Base-by-base conservation (phyloP, 2,797 vertebrate species). In the Pseudotriccus pelzelni region DNA sequence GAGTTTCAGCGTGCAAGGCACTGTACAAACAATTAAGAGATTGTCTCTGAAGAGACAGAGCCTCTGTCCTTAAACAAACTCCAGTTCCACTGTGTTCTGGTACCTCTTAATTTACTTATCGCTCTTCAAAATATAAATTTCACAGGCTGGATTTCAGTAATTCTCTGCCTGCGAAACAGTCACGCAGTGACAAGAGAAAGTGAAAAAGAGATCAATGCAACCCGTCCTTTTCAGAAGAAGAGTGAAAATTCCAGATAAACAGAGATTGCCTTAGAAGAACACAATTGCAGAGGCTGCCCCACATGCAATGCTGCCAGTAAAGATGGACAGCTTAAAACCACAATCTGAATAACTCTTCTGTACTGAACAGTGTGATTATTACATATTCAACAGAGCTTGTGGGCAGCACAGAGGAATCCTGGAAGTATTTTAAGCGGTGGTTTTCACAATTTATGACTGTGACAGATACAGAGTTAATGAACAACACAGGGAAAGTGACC, bases 391-490 rank as follows among this genome's bases (percentile, higher is more conserved):
- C 58, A 77, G 84, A 93, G 68, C 19, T 93, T 92, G 87, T 89
- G 89, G 87, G 66, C 69, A 89, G 28, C 0, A 2, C 20, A 69
- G 50, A 89, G 50, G 53, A 85, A 91, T 89, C 73, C 68, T 87
- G 69, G 39, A 93, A 94, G 30, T 89, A 96, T 93, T 89, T 91
- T 91, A 93, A 91, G 62, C 62, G 69, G 73, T 1, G 66, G 19
- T 87, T 96, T 96, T 96, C 43, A 85, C 58, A 81, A 39, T 92
- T 92, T 88, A 85, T 52, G 39, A 6, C 73, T 83, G 46, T 75
- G 73, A 93, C 66, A 92, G 68, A 85, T 78, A 92, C 20, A 50
- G 39, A 78, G 36, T 37, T 89, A 89, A 90, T 90, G 74, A 93
- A 53, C 39, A 56, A 34, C 60, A 32, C 4, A 18, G 37, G 60